Evolutionary conservation across 1,140 invertebrate genomes (phyloP).

Genomic region (Listronotus oregonensis): DNA sequence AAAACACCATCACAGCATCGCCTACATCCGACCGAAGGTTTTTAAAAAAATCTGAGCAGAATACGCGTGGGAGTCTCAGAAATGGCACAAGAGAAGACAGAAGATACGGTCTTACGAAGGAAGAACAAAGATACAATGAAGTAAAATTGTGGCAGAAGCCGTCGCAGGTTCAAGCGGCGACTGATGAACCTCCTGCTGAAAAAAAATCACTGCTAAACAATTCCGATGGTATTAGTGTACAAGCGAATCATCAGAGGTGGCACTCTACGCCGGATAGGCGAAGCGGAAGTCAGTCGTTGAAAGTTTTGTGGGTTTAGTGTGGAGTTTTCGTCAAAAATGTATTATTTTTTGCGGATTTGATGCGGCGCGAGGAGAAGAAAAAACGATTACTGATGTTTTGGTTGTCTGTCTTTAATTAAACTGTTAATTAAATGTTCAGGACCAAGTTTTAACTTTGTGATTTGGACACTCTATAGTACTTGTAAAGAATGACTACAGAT

Average conservation of each 20-base stretch:
- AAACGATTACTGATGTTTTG: no score
- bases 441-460: no score
- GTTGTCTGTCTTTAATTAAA: no score
- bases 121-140: constrained; percentile 21
- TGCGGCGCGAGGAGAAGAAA: neutral
- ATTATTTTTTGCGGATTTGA: neutral
- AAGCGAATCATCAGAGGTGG: constrained; percentile 42
- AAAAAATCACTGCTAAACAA: neutral
- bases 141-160: constrained; percentile 46
- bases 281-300: constrained; percentile 31
- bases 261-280: constrained; percentile 41
- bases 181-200: neutral
- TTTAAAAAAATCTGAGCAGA: neutral
- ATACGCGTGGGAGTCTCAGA: neutral
- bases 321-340: constrained; percentile 1
- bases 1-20: constrained; percentile 10
- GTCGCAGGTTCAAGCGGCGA: neutral
- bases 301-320: constrained; percentile 50
- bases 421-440: no score
- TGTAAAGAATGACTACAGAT: no score
- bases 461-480: no score
- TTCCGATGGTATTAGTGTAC: neutral
- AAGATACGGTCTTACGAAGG: neutral
- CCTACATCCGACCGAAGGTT: neutral
- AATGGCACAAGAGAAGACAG: neutral